Evolutionary conservation across 2,113 vertebrate genomes (phyloP), one percentile per base, ranked within the genome.

Genomic region (Crotalus viridis): DNA sequence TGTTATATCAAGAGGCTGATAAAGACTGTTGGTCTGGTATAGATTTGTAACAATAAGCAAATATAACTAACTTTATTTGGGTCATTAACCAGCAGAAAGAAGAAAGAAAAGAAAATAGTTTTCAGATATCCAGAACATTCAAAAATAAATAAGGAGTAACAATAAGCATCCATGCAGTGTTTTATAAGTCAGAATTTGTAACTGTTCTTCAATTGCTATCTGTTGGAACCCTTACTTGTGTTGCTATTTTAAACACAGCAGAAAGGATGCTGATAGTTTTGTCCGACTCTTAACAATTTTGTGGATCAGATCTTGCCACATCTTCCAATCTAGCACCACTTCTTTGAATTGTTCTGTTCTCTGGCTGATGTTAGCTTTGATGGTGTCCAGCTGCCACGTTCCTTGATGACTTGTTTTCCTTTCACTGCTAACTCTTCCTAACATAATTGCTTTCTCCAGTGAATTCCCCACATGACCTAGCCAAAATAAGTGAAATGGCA

Each of bases 151-250:
- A 69, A 69, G 64, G 64, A 69, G 19, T 85, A 93, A 86, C 28
- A 51, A 86, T 86, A 89, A 93, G 54, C 74, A 86, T 3, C 33
- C 55, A 39, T 1, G 5, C 54, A 86, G 89, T 48, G 52, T 52
- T 93, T 52, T 81, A 90, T 89, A 85, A 92, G 85, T 59, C 43
- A 89, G 24, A 89, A 85, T 48, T 85, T 59, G 43, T 89, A 39
- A 86, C 43, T 90, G 57, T 89, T 85, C 52, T 21, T 51, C 28
- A 54, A 39, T 61, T 93, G 74, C 39, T n/a, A 55, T 55, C 48
- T 85, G 5, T 55, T 85, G 87, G 46, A n/a, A 89, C 33, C 33
- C 54, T 85, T 59, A 7, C 52, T 59, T 43, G 24, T 90, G 28
- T 85, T 89, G 39, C 88, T 59, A 10, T 85, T 85, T 93, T 46